These are phyloP conservation scores for Latheticus oryzae DNA, from an alignment of 2,888 invertebrate genomes.

Conservation along the genomic window DNA sequence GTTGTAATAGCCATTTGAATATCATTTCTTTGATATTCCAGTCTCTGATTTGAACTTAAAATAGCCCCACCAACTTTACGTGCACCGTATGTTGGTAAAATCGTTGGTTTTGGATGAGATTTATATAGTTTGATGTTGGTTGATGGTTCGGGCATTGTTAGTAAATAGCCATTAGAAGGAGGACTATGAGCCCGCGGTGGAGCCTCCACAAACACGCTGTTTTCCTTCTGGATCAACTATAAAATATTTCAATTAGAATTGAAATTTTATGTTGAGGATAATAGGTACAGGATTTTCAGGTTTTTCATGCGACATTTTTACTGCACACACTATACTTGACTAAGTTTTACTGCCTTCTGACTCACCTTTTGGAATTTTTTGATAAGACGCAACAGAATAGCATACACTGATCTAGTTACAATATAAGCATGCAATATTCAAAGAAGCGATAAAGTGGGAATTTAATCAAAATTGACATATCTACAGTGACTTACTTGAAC, in stretches of 20 bases:
- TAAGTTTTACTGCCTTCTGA: no score
- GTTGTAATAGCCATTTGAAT: conserved; percentile 58
- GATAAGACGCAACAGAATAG: no score
- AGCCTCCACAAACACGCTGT: conserved; percentile 56
- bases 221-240: conserved; percentile 57
- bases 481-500: conserved; percentile 55
- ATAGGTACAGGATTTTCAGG: not conserved
- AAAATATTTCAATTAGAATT: conserved; percentile 11
- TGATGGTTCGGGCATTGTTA: conserved; percentile 56
- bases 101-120: conserved; percentile 72
- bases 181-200: conserved; percentile 54
- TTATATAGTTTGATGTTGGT: conserved; percentile 64
- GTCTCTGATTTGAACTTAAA: conserved; percentile 65
- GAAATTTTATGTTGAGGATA: not conserved
- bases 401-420: no score
- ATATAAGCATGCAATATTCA: no score
- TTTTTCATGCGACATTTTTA: conserved; percentile 21
- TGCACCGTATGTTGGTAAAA: conserved; percentile 70
- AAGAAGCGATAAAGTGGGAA: no score
- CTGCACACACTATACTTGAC: conserved; percentile 13
- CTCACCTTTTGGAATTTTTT: no score
- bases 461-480: no score
- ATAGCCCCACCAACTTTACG: conserved; percentile 71
- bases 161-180: conserved; percentile 54
- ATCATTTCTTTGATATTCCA: conserved; percentile 61